These are phyloP conservation scores for Pteruthius melanotis DNA, from an alignment of 2,113 vertebrate genomes.

Conservation along the genomic window DNA sequence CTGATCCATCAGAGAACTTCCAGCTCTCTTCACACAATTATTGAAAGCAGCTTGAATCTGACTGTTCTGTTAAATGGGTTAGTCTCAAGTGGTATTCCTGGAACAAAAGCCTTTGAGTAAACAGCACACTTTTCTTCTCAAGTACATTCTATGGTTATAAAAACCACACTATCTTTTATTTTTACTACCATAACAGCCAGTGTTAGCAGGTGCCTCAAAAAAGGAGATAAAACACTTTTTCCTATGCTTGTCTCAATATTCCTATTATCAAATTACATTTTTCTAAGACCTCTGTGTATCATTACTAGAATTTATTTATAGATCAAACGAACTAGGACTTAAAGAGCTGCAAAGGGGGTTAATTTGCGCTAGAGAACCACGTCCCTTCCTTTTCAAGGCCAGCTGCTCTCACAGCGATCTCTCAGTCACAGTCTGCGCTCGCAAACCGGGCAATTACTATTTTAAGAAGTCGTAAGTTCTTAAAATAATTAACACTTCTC, in stretches of 20 bases:
- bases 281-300: background rate
- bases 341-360: background rate
- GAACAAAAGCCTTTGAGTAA: background rate
- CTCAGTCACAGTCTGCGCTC: background rate
- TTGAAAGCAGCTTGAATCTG: background rate
- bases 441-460: background rate
- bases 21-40: background rate
- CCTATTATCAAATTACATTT: background rate
- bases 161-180: background rate
- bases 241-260: background rate
- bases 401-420: background rate
- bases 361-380: accelerated
- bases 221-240: background rate
- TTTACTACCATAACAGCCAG: background rate
- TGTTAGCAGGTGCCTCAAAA: background rate
- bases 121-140: background rate
- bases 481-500: background rate
- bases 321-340: background rate
- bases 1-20: background rate
- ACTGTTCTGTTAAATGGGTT: background rate
- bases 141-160: background rate
- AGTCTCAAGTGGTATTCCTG: background rate
- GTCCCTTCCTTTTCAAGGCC: background rate
- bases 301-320: background rate
- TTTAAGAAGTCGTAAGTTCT: background rate